These are phyloP conservation scores for Drosophila tani DNA, from an alignment of 1,140 invertebrate species.

Conservation along the genomic window DNA sequence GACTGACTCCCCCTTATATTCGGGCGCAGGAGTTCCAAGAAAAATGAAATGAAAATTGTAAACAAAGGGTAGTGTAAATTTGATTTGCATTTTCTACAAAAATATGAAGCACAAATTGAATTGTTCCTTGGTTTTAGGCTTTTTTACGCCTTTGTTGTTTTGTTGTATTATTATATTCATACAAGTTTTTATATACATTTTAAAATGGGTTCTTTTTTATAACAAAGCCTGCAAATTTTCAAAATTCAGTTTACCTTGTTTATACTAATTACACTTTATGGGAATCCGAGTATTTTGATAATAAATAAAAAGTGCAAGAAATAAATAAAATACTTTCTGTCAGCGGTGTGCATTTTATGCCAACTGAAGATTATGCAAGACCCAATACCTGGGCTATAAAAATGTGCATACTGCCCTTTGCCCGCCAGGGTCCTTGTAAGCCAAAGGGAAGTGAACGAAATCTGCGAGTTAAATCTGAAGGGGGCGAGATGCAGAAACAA, in stretches of 20 bases:
- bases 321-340: slow-evolving; percentile 5
- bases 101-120: slow-evolving; percentile 58
- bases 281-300: background rate
- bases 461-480: slow-evolving; percentile 69
- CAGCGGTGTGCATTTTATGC: background rate
- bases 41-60: slow-evolving; percentile 53
- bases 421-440: slow-evolving; percentile 12
- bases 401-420: background rate
- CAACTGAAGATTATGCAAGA: slow-evolving; percentile 13
- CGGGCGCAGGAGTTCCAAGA: slow-evolving; percentile 27
- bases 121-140: slow-evolving; percentile 25
- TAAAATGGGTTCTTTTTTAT: background rate
- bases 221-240: too few species aligned
- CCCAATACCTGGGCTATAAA: background rate
- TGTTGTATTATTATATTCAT: too few species aligned
- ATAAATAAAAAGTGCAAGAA: background rate
- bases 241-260: too few species aligned
- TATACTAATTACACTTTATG: background rate
- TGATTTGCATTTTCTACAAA: slow-evolving; percentile 64
- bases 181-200: background rate
- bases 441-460: slow-evolving; percentile 41
- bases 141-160: slow-evolving; percentile 12
- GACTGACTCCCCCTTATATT: background rate
- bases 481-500: slow-evolving; percentile 13
- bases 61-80: slow-evolving; percentile 69